phyloP scores from a whole-genome alignment of 2,797 vertebrate genomes.

The Bradypodion ventrale region DNA sequence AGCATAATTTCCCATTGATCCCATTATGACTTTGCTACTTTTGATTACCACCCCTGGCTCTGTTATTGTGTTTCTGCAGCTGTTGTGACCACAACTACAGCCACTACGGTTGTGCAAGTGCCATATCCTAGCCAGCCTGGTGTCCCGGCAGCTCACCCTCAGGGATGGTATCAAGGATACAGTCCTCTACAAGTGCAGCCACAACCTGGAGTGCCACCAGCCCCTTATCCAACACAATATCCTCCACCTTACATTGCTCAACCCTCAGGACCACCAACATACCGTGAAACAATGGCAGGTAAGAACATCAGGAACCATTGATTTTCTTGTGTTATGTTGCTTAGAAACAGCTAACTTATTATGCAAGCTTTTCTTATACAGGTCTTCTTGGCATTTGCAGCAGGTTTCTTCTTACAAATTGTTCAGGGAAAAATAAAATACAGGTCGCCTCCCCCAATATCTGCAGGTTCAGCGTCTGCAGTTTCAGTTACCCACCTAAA shows the following conservation, averaged over 20 bases:
- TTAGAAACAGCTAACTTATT: neutral
- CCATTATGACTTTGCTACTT: neutral
- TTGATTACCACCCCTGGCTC: neutral
- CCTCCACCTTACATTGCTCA: slow-evolving; percentile 78
- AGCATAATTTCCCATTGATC: no score
- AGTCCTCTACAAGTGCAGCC: slow-evolving; percentile 71
- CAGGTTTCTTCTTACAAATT: neutral
- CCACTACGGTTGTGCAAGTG: slow-evolving; percentile 73
- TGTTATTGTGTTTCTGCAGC: slow-evolving; percentile 59
- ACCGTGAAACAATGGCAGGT: slow-evolving; percentile 76
- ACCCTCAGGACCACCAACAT: slow-evolving; percentile 70
- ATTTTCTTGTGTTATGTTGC: neutral
- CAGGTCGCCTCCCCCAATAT: no score
- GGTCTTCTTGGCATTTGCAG: neutral
- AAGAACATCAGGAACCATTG: slow-evolving; percentile 38
- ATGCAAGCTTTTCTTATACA: neutral
- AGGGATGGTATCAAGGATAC: slow-evolving; percentile 72
- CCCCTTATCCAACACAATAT: slow-evolving; percentile 68
- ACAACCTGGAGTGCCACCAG: slow-evolving; percentile 56
- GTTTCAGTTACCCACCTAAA: no score
- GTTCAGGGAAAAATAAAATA: neutral
- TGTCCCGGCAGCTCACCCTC: slow-evolving; percentile 66
- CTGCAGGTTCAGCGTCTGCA: no score
- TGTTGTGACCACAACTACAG: slow-evolving; percentile 69
- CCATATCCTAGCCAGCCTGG: slow-evolving; percentile 69